Base-by-base conservation (phyloP, 2,797 vertebrate species). In the Discoglossus pictus region DNA sequence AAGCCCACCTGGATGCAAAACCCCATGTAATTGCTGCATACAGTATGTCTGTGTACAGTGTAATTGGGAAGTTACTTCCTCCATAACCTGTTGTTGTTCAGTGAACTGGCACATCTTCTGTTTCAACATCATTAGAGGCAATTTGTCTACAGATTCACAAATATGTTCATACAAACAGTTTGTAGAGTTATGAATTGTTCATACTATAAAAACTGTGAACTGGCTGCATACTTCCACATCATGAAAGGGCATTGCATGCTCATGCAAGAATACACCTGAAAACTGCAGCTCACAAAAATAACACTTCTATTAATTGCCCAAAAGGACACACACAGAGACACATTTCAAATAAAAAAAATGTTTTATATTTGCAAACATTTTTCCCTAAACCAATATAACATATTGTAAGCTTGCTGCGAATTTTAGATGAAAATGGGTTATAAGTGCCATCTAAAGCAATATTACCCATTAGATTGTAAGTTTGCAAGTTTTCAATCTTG, bases 61-160 rank as follows among this genome's bases (percentile, higher is more conserved):
- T 51, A 34, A 50, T 39, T 58, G 10, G 13, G n/a, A 55, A 63
- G 48, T 70, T 23, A 42, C 61, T 71, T 71, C 61, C 61, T 59
- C 35, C 4, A 35, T 58, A 44, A 58, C 34, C 43, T 58, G 62
- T 64, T 71, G 52, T 58, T 64, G 44, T 63, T 71, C 36, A 63
- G 31, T 63, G 68, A 71, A 48, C 60, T 71, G 61, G 44, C 44
- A 43, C 44, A 50, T 58, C n/a, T 56, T 58, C 53, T 64, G 38
- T 58, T 64, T 71, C 68, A 63, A 59, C 68, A 59, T 58, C 68
- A 71, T 71, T 71, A 71, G 15, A 43, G 18, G 51, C 12, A 63
- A 64, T 70, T 54, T 48, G 18, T 48, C 35, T 63, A 47, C 58
- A 44, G 52, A 71, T 15, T 56, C 43, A 63, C 44, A 51, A 36